Conservation (phyloP, 1,140 invertebrate species). For the Drosophila nasuta region DNA sequence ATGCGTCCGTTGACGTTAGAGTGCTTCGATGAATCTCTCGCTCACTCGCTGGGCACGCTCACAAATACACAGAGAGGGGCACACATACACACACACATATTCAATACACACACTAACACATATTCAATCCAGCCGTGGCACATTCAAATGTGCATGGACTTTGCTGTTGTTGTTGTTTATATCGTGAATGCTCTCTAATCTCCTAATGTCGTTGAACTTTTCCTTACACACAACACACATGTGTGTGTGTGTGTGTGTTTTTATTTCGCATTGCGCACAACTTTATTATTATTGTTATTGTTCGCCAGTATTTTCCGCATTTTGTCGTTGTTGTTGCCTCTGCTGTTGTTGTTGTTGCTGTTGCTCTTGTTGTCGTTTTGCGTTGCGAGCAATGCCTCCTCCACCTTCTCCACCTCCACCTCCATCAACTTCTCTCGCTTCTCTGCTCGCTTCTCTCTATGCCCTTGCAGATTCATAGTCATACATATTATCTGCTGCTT, state of each 20-base stretch:
- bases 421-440: not conserved
- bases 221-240: constrained; percentile 17
- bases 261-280: constrained; percentile 65
- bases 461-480: constrained; percentile 29
- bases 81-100: constrained; percentile 8
- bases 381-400: not conserved
- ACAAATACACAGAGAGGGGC: not conserved
- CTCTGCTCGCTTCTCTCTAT: not conserved
- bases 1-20: constrained; percentile 49
- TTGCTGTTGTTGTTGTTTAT: constrained; percentile 34
- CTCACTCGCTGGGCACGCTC: constrained; percentile 3
- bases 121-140: constrained; percentile 15
- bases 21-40: constrained; percentile 62
- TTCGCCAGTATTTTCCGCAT: constrained; percentile 55
- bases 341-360: constrained; percentile 12
- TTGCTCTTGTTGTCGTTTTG: constrained; percentile 13
- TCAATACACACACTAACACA: constrained; percentile 5
- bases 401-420: not conserved
- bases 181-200: constrained; percentile 72
- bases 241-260: constrained; percentile 25
- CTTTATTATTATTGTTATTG: constrained; percentile 77
- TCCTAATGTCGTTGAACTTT: constrained; percentile 77
- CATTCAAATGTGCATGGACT: constrained; percentile 73
- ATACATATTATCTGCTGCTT: constrained; percentile 29
- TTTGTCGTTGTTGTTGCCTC: constrained; percentile 49